A percentile compares a stretch with the other conserved stretches of the same genome.
phyloP scores from a whole-genome alignment of 2,888 invertebrate genomes.

The Elysia crispata region DNA sequence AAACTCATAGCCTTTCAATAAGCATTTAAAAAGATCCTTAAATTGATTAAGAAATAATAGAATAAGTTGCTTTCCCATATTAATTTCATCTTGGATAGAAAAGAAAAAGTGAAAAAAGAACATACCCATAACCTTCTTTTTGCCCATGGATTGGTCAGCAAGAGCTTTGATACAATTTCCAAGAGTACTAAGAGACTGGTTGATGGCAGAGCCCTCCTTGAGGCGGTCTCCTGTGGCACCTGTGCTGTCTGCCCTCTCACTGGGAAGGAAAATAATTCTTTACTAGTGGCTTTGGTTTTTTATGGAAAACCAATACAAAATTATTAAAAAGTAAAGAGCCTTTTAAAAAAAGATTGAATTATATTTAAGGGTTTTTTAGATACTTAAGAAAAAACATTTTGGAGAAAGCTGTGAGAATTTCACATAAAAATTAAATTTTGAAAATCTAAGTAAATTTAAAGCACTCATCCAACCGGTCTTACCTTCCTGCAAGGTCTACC shows the following conservation, averaged over 20 bases:
- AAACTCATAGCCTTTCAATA: too few relatives aligned
- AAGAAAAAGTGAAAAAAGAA: neutral
- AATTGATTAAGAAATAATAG: too few relatives aligned
- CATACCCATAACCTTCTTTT: slow-evolving; percentile 71
- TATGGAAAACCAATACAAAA: too few relatives aligned
- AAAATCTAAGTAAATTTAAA: too few relatives aligned
- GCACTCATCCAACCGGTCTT: neutral
- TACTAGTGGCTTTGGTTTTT: too few relatives aligned
- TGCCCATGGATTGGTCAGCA: slow-evolving; percentile 77
- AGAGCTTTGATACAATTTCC: slow-evolving; percentile 77
- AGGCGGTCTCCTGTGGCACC: slow-evolving; percentile 75
- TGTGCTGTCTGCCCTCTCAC: slow-evolving; percentile 75
- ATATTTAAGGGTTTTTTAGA: too few relatives aligned
- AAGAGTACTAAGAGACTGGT: slow-evolving; percentile 75
- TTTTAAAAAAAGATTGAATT: neutral
- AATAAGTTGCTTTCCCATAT: too few relatives aligned
- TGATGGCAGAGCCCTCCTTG: slow-evolving; percentile 75
- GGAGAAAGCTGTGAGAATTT: too few relatives aligned
- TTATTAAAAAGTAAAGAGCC: neutral
- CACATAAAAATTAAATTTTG: too few relatives aligned
- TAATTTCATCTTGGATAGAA: neutral
- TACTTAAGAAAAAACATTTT: too few relatives aligned
- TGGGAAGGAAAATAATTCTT: slow-evolving; percentile 44
- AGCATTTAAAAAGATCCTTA: too few relatives aligned
- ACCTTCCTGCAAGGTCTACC: slow-evolving; percentile 76